These are phyloP conservation scores for Drosophila macrospina DNA, from an alignment of 2,888 invertebrate species.

Conservation along the genomic window DNA sequence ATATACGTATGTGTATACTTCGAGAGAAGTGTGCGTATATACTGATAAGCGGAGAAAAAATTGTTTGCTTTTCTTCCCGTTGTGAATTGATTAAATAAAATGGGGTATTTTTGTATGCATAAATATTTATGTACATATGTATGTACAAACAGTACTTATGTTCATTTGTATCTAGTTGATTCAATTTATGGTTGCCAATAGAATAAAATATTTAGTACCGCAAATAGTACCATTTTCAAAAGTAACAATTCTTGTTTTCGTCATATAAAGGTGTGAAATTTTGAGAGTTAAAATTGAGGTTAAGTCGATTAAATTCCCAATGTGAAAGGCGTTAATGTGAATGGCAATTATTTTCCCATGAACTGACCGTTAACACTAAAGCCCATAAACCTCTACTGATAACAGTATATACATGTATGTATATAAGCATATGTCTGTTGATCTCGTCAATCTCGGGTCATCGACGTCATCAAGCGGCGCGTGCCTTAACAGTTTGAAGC, in stretches of 20 bases:
- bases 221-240: background rate
- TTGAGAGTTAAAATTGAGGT: too few species aligned
- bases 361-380: conserved; percentile 13
- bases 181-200: background rate
- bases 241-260: background rate
- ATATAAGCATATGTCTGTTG: background rate
- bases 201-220: background rate
- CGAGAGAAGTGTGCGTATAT: background rate
- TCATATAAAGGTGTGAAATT: too few species aligned
- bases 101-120: conserved; percentile 6
- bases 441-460: conserved; percentile 24
- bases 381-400: conserved; percentile 28
- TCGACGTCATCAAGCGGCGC: conserved; percentile 47
- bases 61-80: conserved; percentile 1
- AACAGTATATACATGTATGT: conserved; percentile 3
- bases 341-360: conserved; percentile 46
- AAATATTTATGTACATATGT: background rate
- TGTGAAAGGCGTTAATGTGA: conserved; percentile 11
- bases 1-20: background rate
- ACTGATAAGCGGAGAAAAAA: conserved; percentile 29
- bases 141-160: background rate
- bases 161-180: background rate
- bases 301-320: conserved; percentile 6
- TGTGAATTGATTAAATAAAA: conserved; percentile 12
- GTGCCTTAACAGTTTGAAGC: conserved; percentile 35